A percentile compares a stretch with the other conserved stretches of the same genome.
Evolutionary conservation across 2,888 invertebrate genomes (phyloP).

Genomic region (Sepiola atlantica): DNA sequence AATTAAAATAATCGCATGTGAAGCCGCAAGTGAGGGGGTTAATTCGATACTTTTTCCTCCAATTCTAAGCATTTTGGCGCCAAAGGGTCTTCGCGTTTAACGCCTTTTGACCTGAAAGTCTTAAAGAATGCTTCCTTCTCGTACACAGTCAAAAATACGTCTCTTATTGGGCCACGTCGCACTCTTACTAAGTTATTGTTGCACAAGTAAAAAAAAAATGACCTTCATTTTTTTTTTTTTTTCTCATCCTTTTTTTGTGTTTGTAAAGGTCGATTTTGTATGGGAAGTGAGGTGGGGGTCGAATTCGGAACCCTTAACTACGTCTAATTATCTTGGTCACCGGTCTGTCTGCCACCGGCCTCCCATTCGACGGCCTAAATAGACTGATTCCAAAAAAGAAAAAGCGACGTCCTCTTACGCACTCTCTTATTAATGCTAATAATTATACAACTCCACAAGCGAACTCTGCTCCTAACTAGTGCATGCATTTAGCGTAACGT

Average conservation of each 20-base stretch:
- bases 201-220: neutral
- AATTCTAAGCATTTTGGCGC: too few relatives aligned
- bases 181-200: neutral
- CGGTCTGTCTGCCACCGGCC: constrained; percentile 22
- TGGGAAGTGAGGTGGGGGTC: neutral
- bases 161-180: neutral
- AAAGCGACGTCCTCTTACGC: neutral
- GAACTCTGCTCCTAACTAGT: neutral
- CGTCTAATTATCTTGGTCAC: neutral
- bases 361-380: neutral
- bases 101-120: neutral
- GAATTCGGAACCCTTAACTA: neutral
- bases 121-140: neutral
- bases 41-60: neutral
- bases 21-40: too few relatives aligned
- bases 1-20: too few relatives aligned
- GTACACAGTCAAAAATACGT: neutral
- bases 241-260: neutral
- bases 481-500: neutral
- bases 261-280: neutral
- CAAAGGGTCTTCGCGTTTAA: neutral
- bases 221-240: neutral
- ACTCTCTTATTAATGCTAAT: neutral
- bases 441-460: neutral
- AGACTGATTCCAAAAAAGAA: neutral